Evolutionary conservation across 1,140 invertebrate species (phyloP), one percentile per base, ranked within the genome.

Genomic region (Drosophila eugracilis): DNA sequence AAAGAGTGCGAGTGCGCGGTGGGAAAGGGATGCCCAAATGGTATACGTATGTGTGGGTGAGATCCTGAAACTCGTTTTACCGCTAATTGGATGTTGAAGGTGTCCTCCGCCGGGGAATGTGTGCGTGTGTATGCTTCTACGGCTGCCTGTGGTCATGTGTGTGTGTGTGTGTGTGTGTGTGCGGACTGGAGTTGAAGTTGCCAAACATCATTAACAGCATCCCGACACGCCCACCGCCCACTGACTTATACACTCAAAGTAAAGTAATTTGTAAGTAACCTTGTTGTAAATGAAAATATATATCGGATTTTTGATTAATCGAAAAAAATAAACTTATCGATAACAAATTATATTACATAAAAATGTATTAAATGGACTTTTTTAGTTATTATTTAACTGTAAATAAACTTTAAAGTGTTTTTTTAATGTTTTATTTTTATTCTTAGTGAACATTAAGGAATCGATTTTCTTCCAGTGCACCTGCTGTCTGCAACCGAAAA

Each of bases 81-180:
- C 73, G 73, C 73, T 75, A 75, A 75, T 75, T 75, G 73, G 73
- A 75, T 75, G 73, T 60, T 75, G 74, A 75, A 75, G 62, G 73
- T 75, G 60, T 75, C 58, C 37, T 45, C 36, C 37, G 17, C 58
- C 60, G 59, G 37, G 19, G 42, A 12, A 19, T 24, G 24, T 14
- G 42, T 55, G 50, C 49, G 32, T 15, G 5, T 39, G 44, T 63
- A 19, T 62, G 15, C 24, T 9, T 32, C 9, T 32, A 32, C 12
- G 30, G 17, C 36, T 52, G 44, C 7, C 54, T 72, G 49, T 49
- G 19, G 21, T 28, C 22, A 22, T 55, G 41, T 45, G 15, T 34
- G 32, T 63, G 17, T 37, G 41, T 58, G 69, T 63, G n/a, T n/a
- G 58, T 36, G 49, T 62, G 17, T 44, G 30, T 50, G 21, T 62